Evolutionary conservation across 2,113 vertebrate species (phyloP).

Genomic region (Prochilodus magdalenae): DNA sequence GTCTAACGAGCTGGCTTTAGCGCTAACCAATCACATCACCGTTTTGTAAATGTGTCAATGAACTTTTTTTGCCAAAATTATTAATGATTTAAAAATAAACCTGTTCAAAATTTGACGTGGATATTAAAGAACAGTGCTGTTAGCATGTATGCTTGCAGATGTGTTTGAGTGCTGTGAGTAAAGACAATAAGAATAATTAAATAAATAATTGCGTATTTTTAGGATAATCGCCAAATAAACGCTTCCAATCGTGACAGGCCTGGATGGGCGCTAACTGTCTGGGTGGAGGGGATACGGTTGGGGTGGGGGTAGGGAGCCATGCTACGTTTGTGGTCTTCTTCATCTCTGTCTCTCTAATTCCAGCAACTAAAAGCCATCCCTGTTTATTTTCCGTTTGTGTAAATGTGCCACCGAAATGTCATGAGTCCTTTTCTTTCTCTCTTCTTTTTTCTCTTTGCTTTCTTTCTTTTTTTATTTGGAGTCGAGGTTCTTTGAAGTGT

Average conservation of each 20-base stretch:
- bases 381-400: conserved; percentile 40
- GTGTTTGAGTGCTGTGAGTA: not conserved
- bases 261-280: too few species aligned
- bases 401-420: conserved; percentile 23
- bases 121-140: too few species aligned
- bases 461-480: not conserved
- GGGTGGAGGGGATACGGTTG: not conserved
- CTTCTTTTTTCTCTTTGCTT: not conserved
- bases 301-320: conserved; percentile 6
- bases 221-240: not conserved
- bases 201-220: too few species aligned
- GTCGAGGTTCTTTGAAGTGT: conserved; percentile 35
- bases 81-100: too few species aligned
- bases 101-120: too few species aligned
- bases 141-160: too few species aligned
- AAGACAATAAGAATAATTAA: too few species aligned
- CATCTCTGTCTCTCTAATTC: conserved; percentile 72
- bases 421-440: conserved; percentile 2
- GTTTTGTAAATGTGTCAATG: too few species aligned
- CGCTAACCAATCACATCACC: too few species aligned
- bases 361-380: conserved; percentile 59
- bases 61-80: too few species aligned
- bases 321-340: conserved; percentile 17
- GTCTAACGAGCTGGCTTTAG: too few species aligned
- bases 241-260: not conserved